Base-by-base conservation (phyloP, 2,888 invertebrate species). In the Sepioteuthis lessoniana region DNA sequence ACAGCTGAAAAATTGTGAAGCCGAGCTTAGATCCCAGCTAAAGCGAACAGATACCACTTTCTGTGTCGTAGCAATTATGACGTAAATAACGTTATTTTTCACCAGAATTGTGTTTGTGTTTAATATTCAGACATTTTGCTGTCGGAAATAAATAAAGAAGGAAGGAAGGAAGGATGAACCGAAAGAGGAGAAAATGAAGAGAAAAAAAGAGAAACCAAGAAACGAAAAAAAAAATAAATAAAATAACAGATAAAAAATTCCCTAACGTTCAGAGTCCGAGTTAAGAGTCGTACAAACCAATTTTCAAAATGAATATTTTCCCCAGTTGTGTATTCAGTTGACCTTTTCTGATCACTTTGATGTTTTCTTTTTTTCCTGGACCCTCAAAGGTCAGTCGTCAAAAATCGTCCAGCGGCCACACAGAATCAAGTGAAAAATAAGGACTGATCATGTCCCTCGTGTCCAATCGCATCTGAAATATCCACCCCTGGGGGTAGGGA, bases 251-350 rank as follows among this genome's bases (percentile, higher is more conserved):
- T 0, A 42, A 91, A 28, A 37, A 42, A 42, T n/a, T n/a, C n/a
- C n/a, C n/a, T n/a, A 35, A 0, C 35, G 28, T 8, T 4, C 8
- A 10, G 13, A 76, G 31, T n/a, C 31, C 8, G 76, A 19, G n/a
- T 76, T 10, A 31, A 31, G 10, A n/a, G 31, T n/a, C n/a, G 76
- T 3, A 13, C 13, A 76, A 76, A n/a, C 13, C n/a, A n/a, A 76
- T 76, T 76, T 76, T 76, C n/a, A 76, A 76, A 76, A n/a, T 76
- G n/a, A 76, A 76, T 76, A 35, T 55, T 55, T 76, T 76, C n/a
- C 60, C 76, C 76, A 16, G 76, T n/a, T n/a, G 16, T 76, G 76
- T 76, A 76, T 35, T 35, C n/a, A 76, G n/a, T 76, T 76, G 76
- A 76, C 76, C n/a, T 76, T 76, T 35, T 16, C 76, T 76, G n/a